Conservation (phyloP, 2,888 invertebrate species). For the Apodemia mormo region DNA sequence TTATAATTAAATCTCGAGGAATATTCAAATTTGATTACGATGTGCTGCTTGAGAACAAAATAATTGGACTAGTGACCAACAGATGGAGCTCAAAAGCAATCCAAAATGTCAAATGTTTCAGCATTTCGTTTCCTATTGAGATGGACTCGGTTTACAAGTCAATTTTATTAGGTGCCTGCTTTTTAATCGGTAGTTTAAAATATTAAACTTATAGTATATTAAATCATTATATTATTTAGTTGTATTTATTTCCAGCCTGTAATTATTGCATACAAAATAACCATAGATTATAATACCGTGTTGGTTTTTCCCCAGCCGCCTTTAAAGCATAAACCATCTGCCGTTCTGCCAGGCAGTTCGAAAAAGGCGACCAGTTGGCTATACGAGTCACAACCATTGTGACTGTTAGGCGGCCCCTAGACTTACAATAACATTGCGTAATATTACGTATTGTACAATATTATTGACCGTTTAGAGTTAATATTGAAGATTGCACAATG, state of each 20-base stretch:
- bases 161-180: slow-evolving; percentile 34
- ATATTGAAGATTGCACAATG: too few relatives aligned
- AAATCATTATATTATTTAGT: background rate
- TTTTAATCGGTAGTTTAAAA: slow-evolving; percentile 26
- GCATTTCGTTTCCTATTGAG: slow-evolving; percentile 35
- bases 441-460: too few relatives aligned
- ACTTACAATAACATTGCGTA: too few relatives aligned
- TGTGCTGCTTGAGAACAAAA: slow-evolving; percentile 36
- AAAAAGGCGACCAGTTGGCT: too few relatives aligned
- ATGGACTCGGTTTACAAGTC: slow-evolving; percentile 38
- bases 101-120: background rate
- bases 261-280: too few relatives aligned
- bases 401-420: too few relatives aligned
- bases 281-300: too few relatives aligned
- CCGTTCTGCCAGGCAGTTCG: too few relatives aligned
- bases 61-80: slow-evolving; percentile 47
- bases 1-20: slow-evolving; percentile 44
- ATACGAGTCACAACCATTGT: too few relatives aligned
- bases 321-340: too few relatives aligned
- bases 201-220: background rate
- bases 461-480: too few relatives aligned
- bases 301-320: too few relatives aligned
- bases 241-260: background rate
- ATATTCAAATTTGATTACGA: slow-evolving; percentile 41
- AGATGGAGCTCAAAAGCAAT: slow-evolving; percentile 49